phyloP scores from a whole-genome alignment of 30 jellyfish, hydroid and myxozoan species.

The Turritopsis rubra region DNA sequence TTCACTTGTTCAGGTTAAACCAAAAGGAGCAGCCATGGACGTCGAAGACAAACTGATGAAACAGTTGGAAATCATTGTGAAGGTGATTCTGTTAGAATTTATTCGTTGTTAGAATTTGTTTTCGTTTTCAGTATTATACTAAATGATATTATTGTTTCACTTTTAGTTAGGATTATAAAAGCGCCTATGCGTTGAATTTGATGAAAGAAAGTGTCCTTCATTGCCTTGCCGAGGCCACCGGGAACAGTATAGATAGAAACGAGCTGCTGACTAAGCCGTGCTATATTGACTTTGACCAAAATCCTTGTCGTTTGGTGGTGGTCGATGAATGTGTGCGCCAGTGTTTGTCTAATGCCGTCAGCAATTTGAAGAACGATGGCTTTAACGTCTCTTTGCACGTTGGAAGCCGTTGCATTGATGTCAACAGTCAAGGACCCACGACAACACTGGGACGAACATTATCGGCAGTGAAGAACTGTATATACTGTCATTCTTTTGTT shows the following conservation, averaged over 20 bases:
- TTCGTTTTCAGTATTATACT: too few species aligned
- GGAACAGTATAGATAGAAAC: not conserved
- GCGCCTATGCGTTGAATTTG: not conserved
- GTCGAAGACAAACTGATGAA: too few species aligned
- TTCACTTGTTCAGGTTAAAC: too few species aligned
- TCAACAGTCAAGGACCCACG: not conserved
- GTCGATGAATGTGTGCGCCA: not conserved
- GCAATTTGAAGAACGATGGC: not conserved
- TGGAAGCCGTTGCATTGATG: not conserved
- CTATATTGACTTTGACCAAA: not conserved
- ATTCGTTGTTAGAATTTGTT: too few species aligned
- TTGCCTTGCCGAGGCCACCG: not conserved
- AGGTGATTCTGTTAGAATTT: too few species aligned
- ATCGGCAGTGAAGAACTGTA: not conserved
- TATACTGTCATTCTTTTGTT: not conserved
- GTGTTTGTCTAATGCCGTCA: not conserved
- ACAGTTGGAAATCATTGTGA: too few species aligned
- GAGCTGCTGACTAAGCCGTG: not conserved
- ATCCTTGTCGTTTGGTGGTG: not conserved
- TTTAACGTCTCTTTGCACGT: not conserved
- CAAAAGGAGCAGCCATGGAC: too few species aligned
- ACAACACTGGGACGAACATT: not conserved
- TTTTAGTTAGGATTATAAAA: not conserved
- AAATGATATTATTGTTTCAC: too few species aligned
- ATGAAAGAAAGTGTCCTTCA: not conserved